Conservation (phyloP, 2,888 invertebrate genomes). For the Eulithis prunata region DNA sequence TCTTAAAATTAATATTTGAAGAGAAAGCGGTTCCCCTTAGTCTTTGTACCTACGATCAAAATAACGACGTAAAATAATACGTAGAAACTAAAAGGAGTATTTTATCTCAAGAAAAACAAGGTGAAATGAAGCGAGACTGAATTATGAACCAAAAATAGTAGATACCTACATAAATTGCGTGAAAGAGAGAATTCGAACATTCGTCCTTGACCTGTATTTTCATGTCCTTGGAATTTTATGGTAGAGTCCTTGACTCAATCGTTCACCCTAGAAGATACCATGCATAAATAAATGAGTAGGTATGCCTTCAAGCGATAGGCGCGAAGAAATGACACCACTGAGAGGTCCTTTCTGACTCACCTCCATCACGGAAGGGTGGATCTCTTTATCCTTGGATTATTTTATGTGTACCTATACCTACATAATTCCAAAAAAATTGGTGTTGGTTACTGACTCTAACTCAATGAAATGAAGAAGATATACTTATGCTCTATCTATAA, state of each 20-base stretch:
- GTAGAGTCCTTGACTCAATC: slow-evolving; percentile 9
- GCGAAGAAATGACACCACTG: too few relatives aligned
- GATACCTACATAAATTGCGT: neutral
- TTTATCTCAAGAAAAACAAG: slow-evolving; percentile 7
- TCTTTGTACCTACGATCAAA: slow-evolving; percentile 14
- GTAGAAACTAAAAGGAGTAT: neutral
- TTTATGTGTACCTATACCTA: too few relatives aligned
- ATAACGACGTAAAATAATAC: slow-evolving; percentile 14
- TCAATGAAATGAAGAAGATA: too few relatives aligned
- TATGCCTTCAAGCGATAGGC: neutral
- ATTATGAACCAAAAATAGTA: slow-evolving; percentile 2
- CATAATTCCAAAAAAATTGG: too few relatives aligned
- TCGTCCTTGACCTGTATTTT: slow-evolving; percentile 13
- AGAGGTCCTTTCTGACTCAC: too few relatives aligned
- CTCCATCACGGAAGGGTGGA: too few relatives aligned
- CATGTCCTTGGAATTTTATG: slow-evolving; percentile 1
- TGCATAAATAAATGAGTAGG: slow-evolving; percentile 6
- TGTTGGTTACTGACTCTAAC: too few relatives aligned
- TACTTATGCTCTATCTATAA: too few relatives aligned
- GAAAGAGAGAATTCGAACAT: neutral
- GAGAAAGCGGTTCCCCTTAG: neutral
- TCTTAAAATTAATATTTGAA: slow-evolving; percentile 4
- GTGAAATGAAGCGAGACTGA: neutral
- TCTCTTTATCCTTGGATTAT: too few relatives aligned
- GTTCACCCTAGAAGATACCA: slow-evolving; percentile 12